These are phyloP conservation scores for Xiphophorus maculatus DNA, from an alignment of 2,113 vertebrate species.

Conservation along the genomic window DNA sequence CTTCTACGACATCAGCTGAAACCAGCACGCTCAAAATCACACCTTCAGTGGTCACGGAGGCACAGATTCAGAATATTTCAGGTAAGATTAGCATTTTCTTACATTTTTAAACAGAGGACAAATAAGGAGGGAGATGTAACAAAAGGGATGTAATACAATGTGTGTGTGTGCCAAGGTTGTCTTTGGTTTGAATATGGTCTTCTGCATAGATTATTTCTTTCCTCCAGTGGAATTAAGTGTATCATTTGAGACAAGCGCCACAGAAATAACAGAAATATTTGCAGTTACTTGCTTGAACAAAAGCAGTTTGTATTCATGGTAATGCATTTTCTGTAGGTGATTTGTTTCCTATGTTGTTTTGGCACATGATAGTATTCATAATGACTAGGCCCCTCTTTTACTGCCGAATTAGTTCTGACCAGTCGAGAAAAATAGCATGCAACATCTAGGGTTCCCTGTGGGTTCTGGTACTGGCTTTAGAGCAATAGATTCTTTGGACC, in stretches of 20 bases:
- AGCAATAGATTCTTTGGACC: neutral
- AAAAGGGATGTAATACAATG: too few relatives aligned
- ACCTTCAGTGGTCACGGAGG: slow-evolving; percentile 64
- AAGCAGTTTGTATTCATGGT: neutral
- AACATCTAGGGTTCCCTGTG: neutral
- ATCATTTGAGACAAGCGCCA: slow-evolving; percentile 9
- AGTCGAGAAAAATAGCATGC: neutral
- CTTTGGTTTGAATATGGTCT: neutral
- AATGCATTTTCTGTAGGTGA: neutral
- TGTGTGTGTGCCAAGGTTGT: neutral
- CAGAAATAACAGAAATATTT: neutral
- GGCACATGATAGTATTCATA: neutral
- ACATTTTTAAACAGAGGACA: neutral
- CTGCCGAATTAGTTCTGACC: neutral
- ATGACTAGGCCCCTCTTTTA: neutral
- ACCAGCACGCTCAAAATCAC: slow-evolving; percentile 63
- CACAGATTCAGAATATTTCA: slow-evolving; percentile 81
- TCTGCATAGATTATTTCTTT: neutral
- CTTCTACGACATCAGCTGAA: slow-evolving; percentile 52
- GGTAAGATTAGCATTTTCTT: slow-evolving; percentile 78
- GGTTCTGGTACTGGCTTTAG: neutral
- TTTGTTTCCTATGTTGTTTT: neutral
- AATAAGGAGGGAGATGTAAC: neutral
- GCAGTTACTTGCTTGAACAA: neutral
- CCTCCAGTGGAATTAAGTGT: neutral